phyloP scores from a whole-genome alignment of 1,140 invertebrate genomes.

The Varroa destructor region DNA sequence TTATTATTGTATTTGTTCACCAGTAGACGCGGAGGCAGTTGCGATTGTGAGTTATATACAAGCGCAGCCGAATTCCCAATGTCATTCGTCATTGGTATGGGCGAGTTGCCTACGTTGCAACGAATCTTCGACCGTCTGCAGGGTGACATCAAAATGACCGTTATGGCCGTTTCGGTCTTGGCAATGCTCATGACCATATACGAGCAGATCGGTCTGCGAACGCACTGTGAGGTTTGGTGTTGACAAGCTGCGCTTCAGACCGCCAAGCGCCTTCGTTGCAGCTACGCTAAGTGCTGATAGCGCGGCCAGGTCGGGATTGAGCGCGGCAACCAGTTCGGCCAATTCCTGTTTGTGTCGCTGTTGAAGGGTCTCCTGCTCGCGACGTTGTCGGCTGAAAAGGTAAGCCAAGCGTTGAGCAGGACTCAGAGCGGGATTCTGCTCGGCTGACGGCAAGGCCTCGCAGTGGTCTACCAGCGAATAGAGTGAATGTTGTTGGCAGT shows the following conservation, averaged over 20 bases:
- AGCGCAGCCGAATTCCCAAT: conserved; percentile 11
- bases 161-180: not conserved
- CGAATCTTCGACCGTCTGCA: conserved; percentile 18
- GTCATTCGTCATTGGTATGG: conserved; percentile 15
- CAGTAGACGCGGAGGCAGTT: not conserved
- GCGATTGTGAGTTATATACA: conserved; percentile 3
- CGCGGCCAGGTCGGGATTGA: conserved; percentile 13
- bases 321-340: conserved; percentile 8
- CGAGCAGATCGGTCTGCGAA: conserved; percentile 24
- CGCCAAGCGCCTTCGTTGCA: not conserved
- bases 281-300: conserved; percentile 8
- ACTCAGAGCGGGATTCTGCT: conserved; percentile 25
- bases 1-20: no score
- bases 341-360: conserved; percentile 26
- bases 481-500: conserved; percentile 20
- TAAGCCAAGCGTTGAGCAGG: conserved; percentile 17
- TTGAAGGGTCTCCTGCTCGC: conserved; percentile 12
- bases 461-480: conserved; percentile 24
- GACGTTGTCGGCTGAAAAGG: conserved; percentile 14
- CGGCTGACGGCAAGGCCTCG: conserved; percentile 26
- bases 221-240: conserved; percentile 22
- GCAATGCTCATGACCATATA: conserved; percentile 7
- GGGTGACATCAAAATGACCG: conserved; percentile 8
- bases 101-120: conserved; percentile 4
- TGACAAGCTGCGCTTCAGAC: conserved; percentile 10